Conservation (phyloP, 2,113 vertebrate species). For the Pluvianellus socialis region DNA sequence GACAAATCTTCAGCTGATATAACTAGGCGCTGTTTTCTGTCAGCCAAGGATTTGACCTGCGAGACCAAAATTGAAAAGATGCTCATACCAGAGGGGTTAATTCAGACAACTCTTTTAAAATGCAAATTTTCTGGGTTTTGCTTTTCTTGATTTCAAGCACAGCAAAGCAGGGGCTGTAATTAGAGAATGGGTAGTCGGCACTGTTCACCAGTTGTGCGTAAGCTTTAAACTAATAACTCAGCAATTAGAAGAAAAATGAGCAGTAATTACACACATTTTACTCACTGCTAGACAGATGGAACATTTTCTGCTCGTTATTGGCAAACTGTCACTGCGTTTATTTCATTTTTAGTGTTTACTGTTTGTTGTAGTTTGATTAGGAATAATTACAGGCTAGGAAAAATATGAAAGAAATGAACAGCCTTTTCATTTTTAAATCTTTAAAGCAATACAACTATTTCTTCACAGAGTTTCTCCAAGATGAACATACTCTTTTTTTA, state of each 20-base stretch:
- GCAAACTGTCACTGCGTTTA: constrained; percentile 80
- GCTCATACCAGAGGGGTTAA: constrained; percentile 37
- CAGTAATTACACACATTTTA: constrained; percentile 82
- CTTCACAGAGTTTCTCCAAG: not conserved
- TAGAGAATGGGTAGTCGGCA: constrained; percentile 64
- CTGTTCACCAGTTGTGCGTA: constrained; percentile 73
- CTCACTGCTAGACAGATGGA: constrained; percentile 81
- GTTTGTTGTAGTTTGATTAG: constrained; percentile 81
- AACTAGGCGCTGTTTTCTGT: not conserved
- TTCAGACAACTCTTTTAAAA: constrained; percentile 30
- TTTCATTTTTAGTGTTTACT: constrained; percentile 81
- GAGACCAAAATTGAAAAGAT: not conserved
- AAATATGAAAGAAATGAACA: constrained; percentile 70
- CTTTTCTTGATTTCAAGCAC: constrained; percentile 55
- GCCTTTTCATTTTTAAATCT: constrained; percentile 48
- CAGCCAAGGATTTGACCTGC: not conserved
- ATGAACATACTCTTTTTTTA: not conserved
- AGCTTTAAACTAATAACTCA: constrained; percentile 82
- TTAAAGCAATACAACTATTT: constrained; percentile 48
- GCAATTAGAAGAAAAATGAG: constrained; percentile 85
- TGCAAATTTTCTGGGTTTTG: constrained; percentile 28
- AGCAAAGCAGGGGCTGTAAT: constrained; percentile 63
- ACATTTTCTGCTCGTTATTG: constrained; percentile 76
- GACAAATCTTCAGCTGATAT: not conserved
- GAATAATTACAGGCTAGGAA: constrained; percentile 78